Conservation (phyloP, 2,113 vertebrate genomes). For the Chaetorhynchus papuensis region DNA sequence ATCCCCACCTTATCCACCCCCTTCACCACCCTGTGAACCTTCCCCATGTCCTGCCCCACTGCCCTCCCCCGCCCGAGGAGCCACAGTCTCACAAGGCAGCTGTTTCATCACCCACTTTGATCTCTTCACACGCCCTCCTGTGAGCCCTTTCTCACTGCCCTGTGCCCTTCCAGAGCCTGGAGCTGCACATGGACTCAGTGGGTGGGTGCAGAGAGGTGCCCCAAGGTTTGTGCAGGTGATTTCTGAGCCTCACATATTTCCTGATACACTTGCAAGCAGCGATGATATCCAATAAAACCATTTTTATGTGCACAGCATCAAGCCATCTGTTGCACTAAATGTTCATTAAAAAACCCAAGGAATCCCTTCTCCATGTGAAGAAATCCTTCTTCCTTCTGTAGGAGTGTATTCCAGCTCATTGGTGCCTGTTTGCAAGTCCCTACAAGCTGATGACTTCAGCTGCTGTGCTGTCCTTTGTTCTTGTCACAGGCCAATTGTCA, state of each 20-base stretch:
- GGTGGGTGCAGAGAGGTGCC: background rate
- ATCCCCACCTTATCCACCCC: background rate
- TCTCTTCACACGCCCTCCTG: accelerated
- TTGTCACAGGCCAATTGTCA: slow-evolving; percentile 14
- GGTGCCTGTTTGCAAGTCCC: slow-evolving; percentile 40
- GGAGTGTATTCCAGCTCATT: slow-evolving; percentile 17
- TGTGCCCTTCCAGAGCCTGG: background rate
- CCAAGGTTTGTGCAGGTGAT: background rate
- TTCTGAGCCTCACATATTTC: background rate
- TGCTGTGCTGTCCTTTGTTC: slow-evolving; percentile 55
- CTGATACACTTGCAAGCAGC: background rate
- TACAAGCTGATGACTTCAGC: slow-evolving; percentile 54
- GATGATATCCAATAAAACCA: background rate
- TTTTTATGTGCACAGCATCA: background rate
- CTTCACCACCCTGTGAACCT: background rate
- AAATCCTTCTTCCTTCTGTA: slow-evolving; percentile 22
- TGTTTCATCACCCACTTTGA: background rate
- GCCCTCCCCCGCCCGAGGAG: background rate
- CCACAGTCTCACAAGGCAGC: background rate
- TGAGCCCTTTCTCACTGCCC: background rate
- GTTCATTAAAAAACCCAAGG: background rate
- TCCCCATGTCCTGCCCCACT: background rate
- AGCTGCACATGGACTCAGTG: background rate
- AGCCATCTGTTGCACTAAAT: background rate
- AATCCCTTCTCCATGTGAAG: background rate